Percentiles rank a stretch among this genome's conserved stretches.
These are phyloP conservation scores for Trichonephila clavipes DNA, from an alignment of 1,140 invertebrate species.

Conservation along the genomic window DNA sequence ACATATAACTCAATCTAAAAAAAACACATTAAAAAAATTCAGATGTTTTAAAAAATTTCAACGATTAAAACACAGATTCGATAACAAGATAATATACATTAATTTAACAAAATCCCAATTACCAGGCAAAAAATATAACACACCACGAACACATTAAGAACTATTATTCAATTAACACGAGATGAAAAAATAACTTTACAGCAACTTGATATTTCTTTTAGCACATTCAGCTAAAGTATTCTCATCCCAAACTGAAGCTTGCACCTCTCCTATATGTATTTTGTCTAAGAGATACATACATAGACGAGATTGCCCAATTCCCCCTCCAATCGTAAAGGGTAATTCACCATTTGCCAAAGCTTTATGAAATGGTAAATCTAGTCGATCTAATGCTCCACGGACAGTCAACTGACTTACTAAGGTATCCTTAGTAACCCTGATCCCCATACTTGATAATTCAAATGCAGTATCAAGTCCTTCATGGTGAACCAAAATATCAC, in stretches of 20 bases:
- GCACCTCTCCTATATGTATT: constrained; percentile 45
- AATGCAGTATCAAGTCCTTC: constrained; percentile 6
- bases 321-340: constrained; percentile 4
- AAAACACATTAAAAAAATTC: too few relatives aligned
- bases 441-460: constrained; percentile 28
- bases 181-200: not conserved
- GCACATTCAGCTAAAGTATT: constrained; percentile 32
- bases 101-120: too few relatives aligned
- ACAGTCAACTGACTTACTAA: not conserved
- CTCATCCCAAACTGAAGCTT: constrained; percentile 48
- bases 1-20: too few relatives aligned
- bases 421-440: not conserved
- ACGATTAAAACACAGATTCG: too few relatives aligned
- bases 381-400: not conserved
- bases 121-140: too few relatives aligned
- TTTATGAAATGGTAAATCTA: constrained; percentile 22
- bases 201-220: not conserved
- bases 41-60: too few relatives aligned
- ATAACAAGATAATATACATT: too few relatives aligned
- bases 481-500: constrained; percentile 41
- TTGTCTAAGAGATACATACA: constrained; percentile 48
- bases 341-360: not conserved
- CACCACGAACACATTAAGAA: too few relatives aligned
- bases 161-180: too few relatives aligned
- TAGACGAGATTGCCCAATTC: constrained; percentile 26